Conservation (phyloP, 64 coral and sea anemone genomes). For the Dendrophyllia cribrosa region DNA sequence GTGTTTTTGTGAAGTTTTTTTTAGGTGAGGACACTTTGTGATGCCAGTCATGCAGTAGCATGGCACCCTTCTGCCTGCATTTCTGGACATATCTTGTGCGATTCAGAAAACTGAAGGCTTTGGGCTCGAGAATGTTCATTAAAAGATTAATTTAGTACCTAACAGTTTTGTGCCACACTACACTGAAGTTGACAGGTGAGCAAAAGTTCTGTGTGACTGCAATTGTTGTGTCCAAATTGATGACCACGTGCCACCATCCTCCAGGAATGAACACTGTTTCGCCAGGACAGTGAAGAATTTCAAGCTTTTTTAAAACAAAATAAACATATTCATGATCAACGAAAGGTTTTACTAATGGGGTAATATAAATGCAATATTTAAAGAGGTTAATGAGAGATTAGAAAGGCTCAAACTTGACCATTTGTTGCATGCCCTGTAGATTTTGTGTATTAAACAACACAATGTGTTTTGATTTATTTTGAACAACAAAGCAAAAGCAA, state of each 20-base stretch:
- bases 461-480: too few relatives aligned
- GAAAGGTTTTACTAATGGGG: not conserved
- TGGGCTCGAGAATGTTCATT: not conserved
- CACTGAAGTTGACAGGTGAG: slow-evolving; percentile 92
- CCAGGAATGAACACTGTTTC: slow-evolving; percentile 98
- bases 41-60: too few relatives aligned
- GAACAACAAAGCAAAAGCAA: too few relatives aligned
- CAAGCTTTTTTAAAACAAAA: slow-evolving; percentile 55
- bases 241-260: slow-evolving; percentile 99
- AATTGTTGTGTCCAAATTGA: slow-evolving; percentile 96
- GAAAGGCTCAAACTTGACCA: too few relatives aligned
- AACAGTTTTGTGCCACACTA: slow-evolving; percentile 98
- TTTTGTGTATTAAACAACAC: too few relatives aligned
- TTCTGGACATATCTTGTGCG: too few relatives aligned
- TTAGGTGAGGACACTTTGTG: too few relatives aligned
- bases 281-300: slow-evolving; percentile 96
- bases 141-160: slow-evolving; percentile 65
- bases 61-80: too few relatives aligned
- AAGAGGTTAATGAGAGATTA: too few relatives aligned
- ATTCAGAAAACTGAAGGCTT: not conserved
- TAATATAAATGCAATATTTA: too few relatives aligned
- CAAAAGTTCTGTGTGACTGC: slow-evolving; percentile 98
- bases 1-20: too few relatives aligned
- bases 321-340: not conserved
- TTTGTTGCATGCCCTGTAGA: too few relatives aligned